phyloP scores from a whole-genome alignment of 2,797 vertebrate genomes.

The Anomalospiza imberbis region DNA sequence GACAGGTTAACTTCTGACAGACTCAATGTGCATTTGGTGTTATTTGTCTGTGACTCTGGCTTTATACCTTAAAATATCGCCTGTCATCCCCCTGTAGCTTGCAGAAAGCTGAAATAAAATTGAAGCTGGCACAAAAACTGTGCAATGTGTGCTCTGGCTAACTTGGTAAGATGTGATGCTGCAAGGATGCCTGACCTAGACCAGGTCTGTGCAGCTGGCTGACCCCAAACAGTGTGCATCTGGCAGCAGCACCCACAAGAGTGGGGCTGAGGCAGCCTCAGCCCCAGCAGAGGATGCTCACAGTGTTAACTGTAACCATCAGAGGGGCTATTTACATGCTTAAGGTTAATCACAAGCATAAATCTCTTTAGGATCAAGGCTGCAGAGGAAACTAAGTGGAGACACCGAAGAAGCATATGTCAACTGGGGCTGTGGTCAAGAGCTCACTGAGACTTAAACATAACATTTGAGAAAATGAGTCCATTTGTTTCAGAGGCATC shows the following conservation, averaged over 20 bases:
- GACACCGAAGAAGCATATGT: neutral
- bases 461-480: conserved; percentile 41
- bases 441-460: conserved; percentile 24
- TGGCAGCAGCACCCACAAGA: neutral
- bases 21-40: neutral
- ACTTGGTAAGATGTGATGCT: neutral
- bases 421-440: neutral
- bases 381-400: conserved; percentile 6
- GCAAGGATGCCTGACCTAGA: neutral
- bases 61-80: conserved; percentile 48
- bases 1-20: conserved; percentile 51
- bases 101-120: conserved; percentile 25
- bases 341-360: conserved; percentile 8
- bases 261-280: neutral
- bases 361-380: conserved; percentile 22
- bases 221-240: neutral
- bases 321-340: neutral
- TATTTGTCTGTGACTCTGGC: conserved; percentile 42
- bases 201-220: neutral
- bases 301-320: neutral
- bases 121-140: conserved; percentile 33
- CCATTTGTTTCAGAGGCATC: conserved; percentile 37
- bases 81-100: neutral
- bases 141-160: neutral
- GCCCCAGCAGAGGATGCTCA: neutral